Conservation (phyloP, 1,140 invertebrate genomes). For the Orussus abietinus region DNA sequence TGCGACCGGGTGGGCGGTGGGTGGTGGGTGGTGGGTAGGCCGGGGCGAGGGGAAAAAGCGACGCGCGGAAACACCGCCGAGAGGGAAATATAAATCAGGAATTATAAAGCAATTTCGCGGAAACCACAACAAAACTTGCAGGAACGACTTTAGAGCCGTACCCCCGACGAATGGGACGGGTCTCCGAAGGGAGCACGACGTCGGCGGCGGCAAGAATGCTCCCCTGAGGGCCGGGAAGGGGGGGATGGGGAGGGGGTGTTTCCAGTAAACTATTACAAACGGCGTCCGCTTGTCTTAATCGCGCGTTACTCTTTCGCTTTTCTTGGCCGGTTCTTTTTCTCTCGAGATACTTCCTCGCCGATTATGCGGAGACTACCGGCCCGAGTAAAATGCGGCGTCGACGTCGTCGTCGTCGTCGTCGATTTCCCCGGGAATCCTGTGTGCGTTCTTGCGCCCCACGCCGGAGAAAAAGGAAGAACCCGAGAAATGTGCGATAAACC, state of each 20-base stretch:
- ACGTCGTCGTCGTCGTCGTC: too few species aligned
- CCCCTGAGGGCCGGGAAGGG: not conserved
- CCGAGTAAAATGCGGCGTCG: too few species aligned
- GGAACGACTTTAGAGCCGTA: constrained; percentile 4
- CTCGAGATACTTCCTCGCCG: constrained; percentile 16
- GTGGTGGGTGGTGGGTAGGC: too few species aligned
- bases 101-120: constrained; percentile 41
- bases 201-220: too few species aligned
- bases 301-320: constrained; percentile 27
- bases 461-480: too few species aligned
- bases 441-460: too few species aligned
- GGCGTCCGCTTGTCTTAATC: constrained; percentile 27
- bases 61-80: constrained; percentile 11
- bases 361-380: constrained; percentile 1
- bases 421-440: too few species aligned
- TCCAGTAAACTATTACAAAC: constrained; percentile 30
- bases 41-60: not conserved
- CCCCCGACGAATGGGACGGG: not conserved
- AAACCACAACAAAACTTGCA: constrained; percentile 32
- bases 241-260: constrained; percentile 8
- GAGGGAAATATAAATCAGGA: constrained; percentile 34
- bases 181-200: too few species aligned
- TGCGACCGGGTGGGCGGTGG: too few species aligned
- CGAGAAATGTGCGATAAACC: too few species aligned
- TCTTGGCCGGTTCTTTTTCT: constrained; percentile 13